These are phyloP conservation scores for Seriola quinqueradiata DNA, from an alignment of 2,113 vertebrate species.

Conservation along the genomic window DNA sequence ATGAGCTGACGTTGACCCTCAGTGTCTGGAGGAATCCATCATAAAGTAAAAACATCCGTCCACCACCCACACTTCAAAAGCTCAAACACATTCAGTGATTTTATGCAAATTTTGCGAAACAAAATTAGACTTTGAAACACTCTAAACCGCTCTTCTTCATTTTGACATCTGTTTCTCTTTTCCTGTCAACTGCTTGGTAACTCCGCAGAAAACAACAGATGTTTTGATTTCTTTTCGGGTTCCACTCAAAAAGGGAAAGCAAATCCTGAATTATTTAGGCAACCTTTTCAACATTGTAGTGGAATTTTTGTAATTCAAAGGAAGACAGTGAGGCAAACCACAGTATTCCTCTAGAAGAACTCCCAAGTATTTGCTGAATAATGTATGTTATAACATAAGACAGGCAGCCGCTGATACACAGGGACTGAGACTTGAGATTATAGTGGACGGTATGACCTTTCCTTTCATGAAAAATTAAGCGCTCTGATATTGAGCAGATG, in stretches of 20 bases:
- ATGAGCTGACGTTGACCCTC: slow-evolving; percentile 18
- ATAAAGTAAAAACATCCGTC: slow-evolving; percentile 22
- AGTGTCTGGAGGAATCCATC: slow-evolving; percentile 13
- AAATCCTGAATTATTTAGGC: slow-evolving; percentile 78
- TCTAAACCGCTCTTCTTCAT: neutral
- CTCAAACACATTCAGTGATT: slow-evolving; percentile 11
- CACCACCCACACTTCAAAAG: slow-evolving; percentile 21
- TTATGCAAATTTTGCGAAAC: slow-evolving; percentile 35
- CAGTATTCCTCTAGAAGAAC: slow-evolving; percentile 62
- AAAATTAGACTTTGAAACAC: slow-evolving; percentile 41
- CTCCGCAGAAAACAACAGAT: slow-evolving; percentile 7
- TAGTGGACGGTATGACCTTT: slow-evolving; percentile 80
- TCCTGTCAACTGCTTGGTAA: slow-evolving; percentile 46
- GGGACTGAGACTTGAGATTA: slow-evolving; percentile 80
- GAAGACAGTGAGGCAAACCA: slow-evolving; percentile 61
- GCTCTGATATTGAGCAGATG: slow-evolving; percentile 80
- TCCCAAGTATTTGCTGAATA: slow-evolving; percentile 80
- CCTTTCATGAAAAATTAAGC: slow-evolving; percentile 84
- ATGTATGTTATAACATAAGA: slow-evolving; percentile 79
- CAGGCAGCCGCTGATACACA: slow-evolving; percentile 76
- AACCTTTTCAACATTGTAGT: slow-evolving; percentile 61
- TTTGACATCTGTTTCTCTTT: slow-evolving; percentile 22
- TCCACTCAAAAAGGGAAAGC: slow-evolving; percentile 37
- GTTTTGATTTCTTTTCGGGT: slow-evolving; percentile 1
- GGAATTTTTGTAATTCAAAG: slow-evolving; percentile 79